phyloP scores from a whole-genome alignment of 1,140 invertebrate species.

The Trinorchestia longiramus region DNA sequence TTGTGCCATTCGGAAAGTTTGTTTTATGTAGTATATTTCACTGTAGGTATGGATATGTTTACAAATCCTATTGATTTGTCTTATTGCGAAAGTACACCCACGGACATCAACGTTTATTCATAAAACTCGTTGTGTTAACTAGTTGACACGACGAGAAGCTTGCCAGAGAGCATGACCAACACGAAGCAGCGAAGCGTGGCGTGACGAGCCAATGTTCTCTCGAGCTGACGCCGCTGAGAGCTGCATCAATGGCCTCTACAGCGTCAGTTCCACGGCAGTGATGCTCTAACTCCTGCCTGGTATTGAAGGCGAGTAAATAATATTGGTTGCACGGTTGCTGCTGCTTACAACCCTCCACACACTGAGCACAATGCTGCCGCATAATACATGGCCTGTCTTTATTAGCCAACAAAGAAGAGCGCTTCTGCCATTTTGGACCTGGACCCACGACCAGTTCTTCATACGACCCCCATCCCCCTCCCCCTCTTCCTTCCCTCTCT shows the following conservation, averaged over 20 bases:
- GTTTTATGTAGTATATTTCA: too few species aligned
- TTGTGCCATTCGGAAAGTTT: too few species aligned
- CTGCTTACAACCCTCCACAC: neutral
- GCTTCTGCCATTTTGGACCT: constrained; percentile 7
- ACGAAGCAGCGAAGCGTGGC: neutral
- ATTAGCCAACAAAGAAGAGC: constrained; percentile 47
- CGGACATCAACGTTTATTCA: too few species aligned
- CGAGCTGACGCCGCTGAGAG: neutral
- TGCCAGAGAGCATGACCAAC: too few species aligned
- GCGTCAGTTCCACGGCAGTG: neutral
- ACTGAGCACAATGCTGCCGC: constrained; percentile 20
- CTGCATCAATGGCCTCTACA: neutral
- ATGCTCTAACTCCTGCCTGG: neutral
- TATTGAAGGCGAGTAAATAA: constrained; percentile 17
- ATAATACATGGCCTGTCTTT: constrained; percentile 18
- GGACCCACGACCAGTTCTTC: neutral
- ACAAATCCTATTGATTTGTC: too few species aligned
- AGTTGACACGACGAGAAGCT: too few species aligned
- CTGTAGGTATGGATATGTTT: too few species aligned
- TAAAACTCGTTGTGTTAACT: too few species aligned
- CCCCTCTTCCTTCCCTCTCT: neutral
- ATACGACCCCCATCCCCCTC: neutral
- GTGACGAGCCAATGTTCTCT: neutral
- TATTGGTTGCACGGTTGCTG: constrained; percentile 22
- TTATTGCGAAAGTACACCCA: too few species aligned